Evolutionary conservation across 2,113 vertebrate species (phyloP).

Genomic region (Hemicordylus capensis): DNA sequence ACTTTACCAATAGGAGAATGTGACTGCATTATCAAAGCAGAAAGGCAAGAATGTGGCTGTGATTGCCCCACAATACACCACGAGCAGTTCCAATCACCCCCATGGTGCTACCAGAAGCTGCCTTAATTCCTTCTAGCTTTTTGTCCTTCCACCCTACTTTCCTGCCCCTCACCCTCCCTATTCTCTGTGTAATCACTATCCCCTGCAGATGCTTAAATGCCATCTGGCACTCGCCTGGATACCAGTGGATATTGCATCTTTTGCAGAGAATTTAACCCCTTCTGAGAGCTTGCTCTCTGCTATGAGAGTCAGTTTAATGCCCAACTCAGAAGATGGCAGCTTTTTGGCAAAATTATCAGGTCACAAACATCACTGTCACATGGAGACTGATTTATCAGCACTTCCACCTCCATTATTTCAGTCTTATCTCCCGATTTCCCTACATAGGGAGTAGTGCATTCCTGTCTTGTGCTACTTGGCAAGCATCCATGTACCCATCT

Average conservation of each 20-base stretch:
- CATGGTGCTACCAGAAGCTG: not conserved
- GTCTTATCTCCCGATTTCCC: not conserved
- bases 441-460: not conserved
- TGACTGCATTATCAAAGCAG: not conserved
- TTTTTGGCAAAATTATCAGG: not conserved
- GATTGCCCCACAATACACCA: not conserved
- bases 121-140: not conserved
- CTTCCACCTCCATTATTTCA: not conserved
- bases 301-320: not conserved
- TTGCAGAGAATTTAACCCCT: not conserved
- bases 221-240: not conserved
- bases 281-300: not conserved
- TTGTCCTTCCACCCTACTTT: not conserved
- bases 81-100: not conserved
- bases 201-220: not conserved
- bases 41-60: not conserved
- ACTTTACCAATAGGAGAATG: not conserved
- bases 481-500: not conserved
- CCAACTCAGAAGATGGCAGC: not conserved
- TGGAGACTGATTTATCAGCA: not conserved
- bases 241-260: not conserved
- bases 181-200: not conserved
- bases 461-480: not conserved
- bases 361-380: not conserved
- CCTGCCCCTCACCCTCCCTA: not conserved